These are phyloP conservation scores for Poeciliopsis presidionis DNA, from an alignment of 2,797 vertebrate genomes.

Conservation along the genomic window DNA sequence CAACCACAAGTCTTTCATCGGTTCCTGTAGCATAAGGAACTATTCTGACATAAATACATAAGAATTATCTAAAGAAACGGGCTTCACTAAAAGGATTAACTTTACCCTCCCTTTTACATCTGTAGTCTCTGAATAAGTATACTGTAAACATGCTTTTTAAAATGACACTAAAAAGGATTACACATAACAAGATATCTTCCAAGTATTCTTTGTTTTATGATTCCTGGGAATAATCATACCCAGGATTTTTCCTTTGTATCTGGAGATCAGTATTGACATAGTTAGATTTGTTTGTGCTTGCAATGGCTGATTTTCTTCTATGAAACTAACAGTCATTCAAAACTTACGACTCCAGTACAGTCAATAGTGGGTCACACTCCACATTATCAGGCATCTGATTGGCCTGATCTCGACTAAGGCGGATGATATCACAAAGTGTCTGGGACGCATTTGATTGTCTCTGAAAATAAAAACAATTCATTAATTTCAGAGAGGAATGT, in stretches of 20 bases:
- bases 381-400: slow-evolving; percentile 89
- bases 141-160: neutral
- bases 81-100: slow-evolving; percentile 1
- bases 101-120: neutral
- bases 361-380: slow-evolving; percentile 91
- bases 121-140: neutral
- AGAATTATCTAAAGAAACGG: slow-evolving; percentile 2
- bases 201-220: neutral
- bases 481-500: neutral
- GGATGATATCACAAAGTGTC: slow-evolving; percentile 95
- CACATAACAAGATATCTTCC: neutral
- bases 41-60: neutral
- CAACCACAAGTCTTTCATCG: neutral
- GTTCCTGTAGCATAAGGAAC: neutral
- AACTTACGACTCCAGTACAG: slow-evolving; percentile 94
- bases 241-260: neutral
- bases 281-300: neutral
- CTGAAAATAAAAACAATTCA: slow-evolving; percentile 56
- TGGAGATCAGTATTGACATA: neutral
- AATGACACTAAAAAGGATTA: neutral
- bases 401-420: slow-evolving; percentile 96
- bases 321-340: neutral
- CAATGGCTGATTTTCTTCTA: neutral
- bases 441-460: slow-evolving; percentile 97
- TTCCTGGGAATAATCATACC: neutral